These are phyloP conservation scores for Lagocephalus sceleratus DNA, from an alignment of 2,797 vertebrate species.

Conservation along the genomic window DNA sequence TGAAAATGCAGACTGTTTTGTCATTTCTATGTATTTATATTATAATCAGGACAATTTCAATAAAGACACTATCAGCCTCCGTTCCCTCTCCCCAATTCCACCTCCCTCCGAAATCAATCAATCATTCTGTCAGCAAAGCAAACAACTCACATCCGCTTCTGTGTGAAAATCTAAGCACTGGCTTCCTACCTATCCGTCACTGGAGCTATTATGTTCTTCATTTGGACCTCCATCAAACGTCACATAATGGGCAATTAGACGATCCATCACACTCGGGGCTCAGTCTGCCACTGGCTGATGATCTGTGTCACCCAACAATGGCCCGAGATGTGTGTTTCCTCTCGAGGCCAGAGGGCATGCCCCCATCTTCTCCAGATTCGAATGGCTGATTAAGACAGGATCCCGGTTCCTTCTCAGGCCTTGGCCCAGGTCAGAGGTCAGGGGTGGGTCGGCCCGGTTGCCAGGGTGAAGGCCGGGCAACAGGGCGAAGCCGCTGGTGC, in stretches of 20 bases:
- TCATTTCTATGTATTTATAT: too few species aligned
- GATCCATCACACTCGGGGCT: slow-evolving; percentile 64
- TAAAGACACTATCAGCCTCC: too few species aligned
- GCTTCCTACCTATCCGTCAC: slow-evolving; percentile 75
- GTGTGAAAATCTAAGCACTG: slow-evolving; percentile 59
- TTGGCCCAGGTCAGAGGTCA: slow-evolving; percentile 52
- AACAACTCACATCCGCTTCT: slow-evolving; percentile 72
- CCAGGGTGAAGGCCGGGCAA: slow-evolving; percentile 53
- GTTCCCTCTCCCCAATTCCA: neutral
- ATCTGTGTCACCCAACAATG: slow-evolving; percentile 59
- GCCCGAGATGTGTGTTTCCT: slow-evolving; percentile 53
- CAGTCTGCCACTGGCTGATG: slow-evolving; percentile 46
- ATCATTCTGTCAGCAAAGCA: slow-evolving; percentile 58
- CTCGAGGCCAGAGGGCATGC: slow-evolving; percentile 42
- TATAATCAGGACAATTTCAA: neutral
- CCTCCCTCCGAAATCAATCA: slow-evolving; percentile 35
- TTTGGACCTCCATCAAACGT: slow-evolving; percentile 69
- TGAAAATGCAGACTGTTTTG: slow-evolving; percentile 1
- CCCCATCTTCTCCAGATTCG: slow-evolving; percentile 57
- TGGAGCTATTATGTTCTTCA: slow-evolving; percentile 57
- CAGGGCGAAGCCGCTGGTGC: slow-evolving; percentile 48
- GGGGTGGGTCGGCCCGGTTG: slow-evolving; percentile 54
- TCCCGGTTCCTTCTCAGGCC: slow-evolving; percentile 49
- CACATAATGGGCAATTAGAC: slow-evolving; percentile 59
- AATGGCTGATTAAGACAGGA: slow-evolving; percentile 64